A percentile compares a stretch with the other conserved stretches of the same genome.
phyloP scores from a whole-genome alignment of 2,113 vertebrate species.

The Lipotes vexillifer region DNA sequence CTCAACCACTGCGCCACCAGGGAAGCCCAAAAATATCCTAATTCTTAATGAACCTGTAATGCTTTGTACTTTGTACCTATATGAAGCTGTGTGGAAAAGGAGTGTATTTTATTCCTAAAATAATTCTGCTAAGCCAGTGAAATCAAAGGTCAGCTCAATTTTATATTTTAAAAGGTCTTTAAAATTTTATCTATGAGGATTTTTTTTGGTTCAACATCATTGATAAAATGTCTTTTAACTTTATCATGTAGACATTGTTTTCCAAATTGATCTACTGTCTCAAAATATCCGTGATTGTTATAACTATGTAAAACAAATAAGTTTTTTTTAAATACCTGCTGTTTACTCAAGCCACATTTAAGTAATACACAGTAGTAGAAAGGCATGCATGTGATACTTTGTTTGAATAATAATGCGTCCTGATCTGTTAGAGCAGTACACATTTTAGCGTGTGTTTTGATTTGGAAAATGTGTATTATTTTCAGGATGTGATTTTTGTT shows the following conservation, averaged over 20 bases:
- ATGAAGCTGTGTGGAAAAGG: not conserved
- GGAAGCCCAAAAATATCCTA: not conserved
- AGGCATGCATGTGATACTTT: not conserved
- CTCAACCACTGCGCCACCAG: too few relatives aligned
- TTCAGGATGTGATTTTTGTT: not conserved
- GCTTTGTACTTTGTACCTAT: not conserved
- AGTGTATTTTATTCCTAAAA: not conserved
- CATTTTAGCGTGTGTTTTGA: not conserved
- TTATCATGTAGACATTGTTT: not conserved
- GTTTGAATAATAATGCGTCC: not conserved
- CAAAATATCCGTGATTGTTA: not conserved
- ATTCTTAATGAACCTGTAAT: not conserved
- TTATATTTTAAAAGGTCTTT: not conserved
- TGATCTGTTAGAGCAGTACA: not conserved
- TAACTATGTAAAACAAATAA: not conserved
- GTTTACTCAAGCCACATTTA: not conserved
- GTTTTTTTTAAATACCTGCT: not conserved
- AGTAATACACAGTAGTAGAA: not conserved
- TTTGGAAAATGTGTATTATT: conserved; percentile 17
- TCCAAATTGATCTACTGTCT: not conserved
- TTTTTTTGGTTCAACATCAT: not conserved
- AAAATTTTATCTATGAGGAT: not conserved
- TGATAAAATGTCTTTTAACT: not conserved
- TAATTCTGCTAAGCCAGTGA: not conserved
- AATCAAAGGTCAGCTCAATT: not conserved